Evolutionary conservation across 2,797 vertebrate genomes (phyloP), one percentile per base, ranked within the genome.

Genomic region (Lepilemur septentrionalis): DNA sequence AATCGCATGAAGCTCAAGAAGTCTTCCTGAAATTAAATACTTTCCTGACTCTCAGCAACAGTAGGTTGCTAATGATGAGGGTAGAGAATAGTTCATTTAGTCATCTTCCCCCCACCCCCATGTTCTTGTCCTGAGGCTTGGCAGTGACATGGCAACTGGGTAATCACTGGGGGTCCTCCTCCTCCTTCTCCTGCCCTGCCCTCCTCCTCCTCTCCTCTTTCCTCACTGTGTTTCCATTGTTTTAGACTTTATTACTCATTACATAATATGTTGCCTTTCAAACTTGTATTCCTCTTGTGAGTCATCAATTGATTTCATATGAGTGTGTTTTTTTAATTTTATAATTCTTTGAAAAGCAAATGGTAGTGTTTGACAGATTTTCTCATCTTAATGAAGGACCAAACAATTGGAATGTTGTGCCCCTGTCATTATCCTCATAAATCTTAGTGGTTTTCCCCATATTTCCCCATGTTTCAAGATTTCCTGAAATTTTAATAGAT

Each of bases 271-370:
- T 61, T 92, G 46, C 57, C 85, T 93, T 96, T 96, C 38, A 93
- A 78, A 84, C 89, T 92, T 41, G 46, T 70, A 72, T 12, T 69
- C 76, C 20, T 85, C 69, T 93, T 73, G n/a, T 97, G 96, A 98
- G 97, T 97, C 97, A 97, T 73, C 86, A 91, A 88, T 92, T 97
- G 14, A 0, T 94, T 96, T 95, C 93, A 97, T 96, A 91, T 97
- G 95, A 79, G 23, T 28, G 23, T 61, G 55, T 69, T 95, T 80
- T 94, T 92, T 76, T 43, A 50, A 57, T 97, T 97, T 96, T 95
- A 89, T 97, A 87, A 85, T 93, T 84, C 88, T 96, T 93, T 81
- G n/a, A 91, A 87, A 91, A 0, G 0, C 65, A 89, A 72, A 91
- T 89, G 0, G 0, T 86, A 79, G 48, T 97, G 43, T 97, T 94